phyloP scores from a whole-genome alignment of 2,797 vertebrate genomes.

The Notolabrus celidotus region DNA sequence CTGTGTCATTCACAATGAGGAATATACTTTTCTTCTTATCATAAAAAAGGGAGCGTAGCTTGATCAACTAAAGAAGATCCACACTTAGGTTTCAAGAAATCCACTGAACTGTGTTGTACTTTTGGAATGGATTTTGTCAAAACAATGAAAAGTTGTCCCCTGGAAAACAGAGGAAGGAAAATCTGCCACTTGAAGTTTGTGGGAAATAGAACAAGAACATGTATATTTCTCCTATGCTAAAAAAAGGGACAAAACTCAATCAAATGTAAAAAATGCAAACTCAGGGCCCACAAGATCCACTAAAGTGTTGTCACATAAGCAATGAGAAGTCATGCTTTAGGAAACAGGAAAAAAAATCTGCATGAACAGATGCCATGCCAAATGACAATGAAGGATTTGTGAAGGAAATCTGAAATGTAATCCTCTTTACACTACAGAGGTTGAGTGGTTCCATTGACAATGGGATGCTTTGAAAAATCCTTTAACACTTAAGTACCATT shows the following conservation, averaged over 20 bases:
- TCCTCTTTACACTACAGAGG: not conserved
- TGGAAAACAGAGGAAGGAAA: no score
- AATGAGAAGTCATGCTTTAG: not conserved
- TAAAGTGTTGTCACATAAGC: not conserved
- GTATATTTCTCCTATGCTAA: no score
- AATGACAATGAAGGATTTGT: not conserved
- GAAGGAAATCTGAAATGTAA: not conserved
- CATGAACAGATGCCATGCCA: not conserved
- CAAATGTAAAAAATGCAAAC: no score
- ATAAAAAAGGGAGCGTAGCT: not conserved
- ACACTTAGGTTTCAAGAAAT: not conserved
- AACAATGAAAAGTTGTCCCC: no score
- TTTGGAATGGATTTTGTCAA: not conserved
- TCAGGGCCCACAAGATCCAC: no score
- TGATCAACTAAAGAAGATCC: not conserved
- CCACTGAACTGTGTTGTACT: not conserved
- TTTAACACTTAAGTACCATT: not conserved
- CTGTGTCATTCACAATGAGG: conserved; percentile 11
- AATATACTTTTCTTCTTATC: conserved; percentile 3
- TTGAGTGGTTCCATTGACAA: conserved; percentile 1
- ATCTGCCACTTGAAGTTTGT: no score
- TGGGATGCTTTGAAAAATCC: not conserved
- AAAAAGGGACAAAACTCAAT: no score
- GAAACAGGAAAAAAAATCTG: not conserved
- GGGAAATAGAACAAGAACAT: no score